Evolutionary conservation across 2,797 vertebrate species (phyloP), one percentile per base, ranked within the genome.

Genomic region (Parotocinclus haroldoi): DNA sequence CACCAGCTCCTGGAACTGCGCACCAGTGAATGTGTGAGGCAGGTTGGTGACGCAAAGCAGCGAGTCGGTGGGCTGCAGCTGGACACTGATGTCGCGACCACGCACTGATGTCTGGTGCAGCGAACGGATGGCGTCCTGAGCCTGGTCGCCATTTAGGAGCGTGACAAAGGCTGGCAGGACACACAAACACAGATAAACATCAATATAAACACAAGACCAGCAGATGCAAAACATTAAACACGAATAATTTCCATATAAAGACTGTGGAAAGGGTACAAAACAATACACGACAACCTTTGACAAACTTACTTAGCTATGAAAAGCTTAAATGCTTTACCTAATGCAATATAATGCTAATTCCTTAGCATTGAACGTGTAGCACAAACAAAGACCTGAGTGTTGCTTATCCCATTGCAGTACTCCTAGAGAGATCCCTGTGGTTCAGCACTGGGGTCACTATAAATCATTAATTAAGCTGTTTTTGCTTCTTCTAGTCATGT

Each of bases 21-120:
- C 84, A 0, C 89, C 82, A 0, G 91, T 92, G 70, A 94, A 91
- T 3, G 92, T 89, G 57, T 87, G 73, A 17, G 96, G 95, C 79
- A 99, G 87, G 84, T 98, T 97, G 80, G 95, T 95, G 81, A 99
- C 82, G 80, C 96, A 99, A 8, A 99, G 92, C 81, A 99, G 87
- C 11, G 95, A 94, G 72, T 98, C 96, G 0, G 96, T 99, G 18
- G 96, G 96, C 83, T 99, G 96, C 27, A 99, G 91, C 63, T 96
- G 92, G 74, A 99, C 93, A 0, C 87, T 90, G 81, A 99, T 91
- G 78, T 95, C 83, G 78, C 91, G 93, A 19, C 95, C 95, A 4
- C 95, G 93, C 72, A 99, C 91, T 73, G 83, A 88, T 48, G 89
- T 88, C 76, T 93, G 95, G 80, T 98, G 96, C 81, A 96, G 94